These are phyloP conservation scores for Pocillopora meandrina DNA, from an alignment of 92 coral and sea anemone genomes.

Conservation along the genomic window DNA sequence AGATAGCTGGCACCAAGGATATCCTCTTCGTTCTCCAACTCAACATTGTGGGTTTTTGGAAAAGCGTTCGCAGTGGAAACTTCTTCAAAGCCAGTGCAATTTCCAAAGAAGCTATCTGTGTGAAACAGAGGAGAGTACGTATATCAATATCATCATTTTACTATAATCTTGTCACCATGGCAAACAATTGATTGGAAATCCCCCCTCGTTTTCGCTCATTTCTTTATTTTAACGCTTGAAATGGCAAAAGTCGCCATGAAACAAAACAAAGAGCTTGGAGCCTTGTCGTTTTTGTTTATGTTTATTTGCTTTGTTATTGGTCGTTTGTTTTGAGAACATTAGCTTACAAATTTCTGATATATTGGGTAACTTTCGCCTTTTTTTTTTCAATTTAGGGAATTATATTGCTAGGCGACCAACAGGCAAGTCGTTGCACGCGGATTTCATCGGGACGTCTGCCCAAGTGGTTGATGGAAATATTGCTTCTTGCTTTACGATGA, in stretches of 20 bases:
- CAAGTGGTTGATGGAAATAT: constrained; percentile 62
- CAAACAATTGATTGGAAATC: neutral
- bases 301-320: too few species aligned
- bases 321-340: too few species aligned
- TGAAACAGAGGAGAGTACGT: constrained; percentile 27
- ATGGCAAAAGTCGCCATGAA: too few species aligned
- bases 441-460: constrained; percentile 24
- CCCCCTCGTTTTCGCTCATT: neutral
- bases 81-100: neutral
- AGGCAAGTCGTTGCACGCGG: constrained; percentile 15
- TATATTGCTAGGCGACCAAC: constrained; percentile 29
- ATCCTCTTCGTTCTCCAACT: neutral
- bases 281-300: too few species aligned
- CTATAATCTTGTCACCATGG: neutral
- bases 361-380: neutral
- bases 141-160: neutral
- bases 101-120: neutral
- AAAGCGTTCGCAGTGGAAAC: neutral
- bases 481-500: constrained; percentile 57
- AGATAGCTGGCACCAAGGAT: constrained; percentile 9
- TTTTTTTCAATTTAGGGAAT: constrained; percentile 22
- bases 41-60: constrained; percentile 1
- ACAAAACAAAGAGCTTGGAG: too few species aligned
- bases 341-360: neutral
- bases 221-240: too few species aligned